A percentile compares a stretch with the other conserved stretches of the same genome.
Conservation (phyloP, 2,113 vertebrate species). For the Otocyon megalotis region DNA sequence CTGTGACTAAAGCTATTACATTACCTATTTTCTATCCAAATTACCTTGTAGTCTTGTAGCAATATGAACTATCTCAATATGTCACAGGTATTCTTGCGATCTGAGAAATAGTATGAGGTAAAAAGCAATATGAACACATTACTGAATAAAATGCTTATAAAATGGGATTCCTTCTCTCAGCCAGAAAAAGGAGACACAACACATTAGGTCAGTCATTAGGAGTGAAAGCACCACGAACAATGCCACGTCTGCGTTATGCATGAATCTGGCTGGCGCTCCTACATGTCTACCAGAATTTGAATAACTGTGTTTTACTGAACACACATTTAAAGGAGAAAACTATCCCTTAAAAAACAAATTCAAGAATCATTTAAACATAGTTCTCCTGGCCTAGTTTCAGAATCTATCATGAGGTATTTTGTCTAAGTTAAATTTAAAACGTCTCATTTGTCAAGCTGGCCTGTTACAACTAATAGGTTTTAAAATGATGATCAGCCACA, state of each 20-base stretch:
- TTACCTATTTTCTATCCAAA: constrained; percentile 60
- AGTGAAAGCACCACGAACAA: not conserved
- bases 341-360: constrained; percentile 56
- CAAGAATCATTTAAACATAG: constrained; percentile 51
- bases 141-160: constrained; percentile 56
- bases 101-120: constrained; percentile 17
- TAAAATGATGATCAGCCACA: constrained; percentile 73
- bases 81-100: constrained; percentile 21
- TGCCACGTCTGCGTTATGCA: rapidly evolving
- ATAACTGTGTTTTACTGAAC: constrained; percentile 24
- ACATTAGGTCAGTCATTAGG: constrained; percentile 20
- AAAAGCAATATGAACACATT: constrained; percentile 53
- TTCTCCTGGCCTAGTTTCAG: constrained; percentile 53
- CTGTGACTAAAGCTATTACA: constrained; percentile 62
- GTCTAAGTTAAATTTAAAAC: constrained; percentile 69
- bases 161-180: constrained; percentile 43
- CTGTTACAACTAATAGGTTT: constrained; percentile 65
- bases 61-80: constrained; percentile 60
- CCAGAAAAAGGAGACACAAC: constrained; percentile 35
- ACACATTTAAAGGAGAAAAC: constrained; percentile 47
- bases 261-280: not conserved
- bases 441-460: constrained; percentile 66
- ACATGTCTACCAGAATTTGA: not conserved
- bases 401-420: constrained; percentile 52
- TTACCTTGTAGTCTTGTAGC: constrained; percentile 63